phyloP scores from a whole-genome alignment of 2,888 invertebrate genomes.

The Caradrina kadenii region DNA sequence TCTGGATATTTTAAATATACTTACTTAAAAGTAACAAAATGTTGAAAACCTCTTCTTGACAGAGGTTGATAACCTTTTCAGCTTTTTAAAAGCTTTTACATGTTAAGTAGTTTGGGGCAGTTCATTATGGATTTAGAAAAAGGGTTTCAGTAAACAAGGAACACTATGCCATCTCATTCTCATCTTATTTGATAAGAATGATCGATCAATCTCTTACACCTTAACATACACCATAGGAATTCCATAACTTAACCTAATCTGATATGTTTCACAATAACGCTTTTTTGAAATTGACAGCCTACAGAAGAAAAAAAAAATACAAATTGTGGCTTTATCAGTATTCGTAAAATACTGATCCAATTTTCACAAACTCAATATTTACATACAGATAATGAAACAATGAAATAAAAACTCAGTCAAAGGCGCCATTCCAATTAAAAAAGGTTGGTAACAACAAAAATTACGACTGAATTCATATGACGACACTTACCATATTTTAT shows the following conservation, averaged over 20 bases:
- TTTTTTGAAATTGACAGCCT: background rate
- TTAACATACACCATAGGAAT: background rate
- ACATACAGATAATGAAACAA: conserved; percentile 24
- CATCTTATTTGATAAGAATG: background rate
- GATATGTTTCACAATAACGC: background rate
- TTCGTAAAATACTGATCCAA: conserved; percentile 9
- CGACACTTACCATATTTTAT: conserved; percentile 33
- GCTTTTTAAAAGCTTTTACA: conserved; percentile 32
- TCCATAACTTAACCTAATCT: background rate
- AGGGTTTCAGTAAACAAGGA: conserved; percentile 1
- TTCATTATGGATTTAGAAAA: conserved; percentile 14
- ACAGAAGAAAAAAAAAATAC: background rate
- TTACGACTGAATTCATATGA: conserved; percentile 35
- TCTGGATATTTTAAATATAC: conserved; percentile 21
- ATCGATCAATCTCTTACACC: background rate
- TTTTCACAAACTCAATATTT: conserved; percentile 25
- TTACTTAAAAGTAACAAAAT: conserved; percentile 27
- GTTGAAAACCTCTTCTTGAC: conserved; percentile 26
- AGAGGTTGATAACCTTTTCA: conserved; percentile 29
- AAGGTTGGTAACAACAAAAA: conserved; percentile 39
- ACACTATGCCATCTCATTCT: background rate
- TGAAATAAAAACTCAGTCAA: conserved; percentile 25
- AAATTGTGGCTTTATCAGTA: conserved; percentile 1
- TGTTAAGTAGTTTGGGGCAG: conserved; percentile 10
- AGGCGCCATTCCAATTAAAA: conserved; percentile 53